Percentiles rank a stretch among this genome's conserved stretches.
Evolutionary conservation across 2,888 invertebrate species (phyloP).

Genomic region (Drosophila subquinaria): DNA sequence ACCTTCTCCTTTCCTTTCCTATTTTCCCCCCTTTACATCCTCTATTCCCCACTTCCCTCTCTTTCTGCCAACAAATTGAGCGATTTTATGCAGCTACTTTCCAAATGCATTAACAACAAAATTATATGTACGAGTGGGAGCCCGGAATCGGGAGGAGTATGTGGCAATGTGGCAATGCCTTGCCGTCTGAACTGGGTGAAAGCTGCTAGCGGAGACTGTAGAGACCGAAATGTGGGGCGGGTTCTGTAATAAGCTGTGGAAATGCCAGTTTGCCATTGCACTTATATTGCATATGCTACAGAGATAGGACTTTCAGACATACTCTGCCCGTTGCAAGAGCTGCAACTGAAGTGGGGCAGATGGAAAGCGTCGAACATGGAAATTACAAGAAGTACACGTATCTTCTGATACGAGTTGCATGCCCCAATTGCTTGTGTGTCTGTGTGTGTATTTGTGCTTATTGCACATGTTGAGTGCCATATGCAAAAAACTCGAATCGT

Average conservation of each 20-base stretch:
- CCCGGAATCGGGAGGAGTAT: conserved; percentile 14
- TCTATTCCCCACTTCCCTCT: background rate
- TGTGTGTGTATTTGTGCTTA: conserved; percentile 3
- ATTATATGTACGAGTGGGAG: conserved; percentile 42
- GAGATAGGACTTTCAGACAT: conserved; percentile 8
- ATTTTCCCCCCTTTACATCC: background rate
- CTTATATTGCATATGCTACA: conserved; percentile 5
- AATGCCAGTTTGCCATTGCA: conserved; percentile 24
- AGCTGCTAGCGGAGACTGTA: conserved; percentile 33
- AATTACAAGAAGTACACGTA: background rate
- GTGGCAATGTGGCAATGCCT: conserved; percentile 31
- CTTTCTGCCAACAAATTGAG: conserved; percentile 43
- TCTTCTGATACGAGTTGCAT: conserved; percentile 1
- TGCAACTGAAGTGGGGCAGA: background rate
- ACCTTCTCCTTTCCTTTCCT: background rate
- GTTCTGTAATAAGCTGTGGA: conserved; percentile 56
- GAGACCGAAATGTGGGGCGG: conserved; percentile 30
- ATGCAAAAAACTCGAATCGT: background rate
- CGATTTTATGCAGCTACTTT: conserved; percentile 60
- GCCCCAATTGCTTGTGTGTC: conserved; percentile 7
- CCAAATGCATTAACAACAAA: conserved; percentile 58
- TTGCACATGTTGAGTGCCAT: conserved; percentile 2
- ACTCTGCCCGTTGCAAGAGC: background rate
- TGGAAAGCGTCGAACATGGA: background rate
- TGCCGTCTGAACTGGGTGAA: conserved; percentile 42